These are phyloP conservation scores for Pseudotriccus pelzelni DNA, from an alignment of 2,797 vertebrate species.

Conservation along the genomic window DNA sequence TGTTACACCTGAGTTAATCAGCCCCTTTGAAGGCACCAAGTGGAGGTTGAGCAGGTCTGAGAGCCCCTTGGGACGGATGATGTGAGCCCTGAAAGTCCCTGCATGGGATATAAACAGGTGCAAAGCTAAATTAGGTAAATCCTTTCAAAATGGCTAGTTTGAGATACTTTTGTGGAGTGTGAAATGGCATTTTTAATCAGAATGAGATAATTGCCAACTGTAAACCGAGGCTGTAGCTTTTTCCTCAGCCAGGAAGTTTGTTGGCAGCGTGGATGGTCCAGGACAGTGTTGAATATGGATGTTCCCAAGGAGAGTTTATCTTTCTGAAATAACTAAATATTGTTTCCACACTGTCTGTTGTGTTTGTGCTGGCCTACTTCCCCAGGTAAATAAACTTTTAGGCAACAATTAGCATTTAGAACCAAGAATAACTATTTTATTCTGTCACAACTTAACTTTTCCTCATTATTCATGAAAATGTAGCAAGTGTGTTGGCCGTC, in stretches of 20 bases:
- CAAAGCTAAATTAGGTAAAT: background rate
- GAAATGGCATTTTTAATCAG: background rate
- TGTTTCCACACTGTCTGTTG: background rate
- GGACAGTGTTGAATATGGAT: background rate
- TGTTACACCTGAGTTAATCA: background rate
- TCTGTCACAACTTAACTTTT: background rate
- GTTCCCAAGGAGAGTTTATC: background rate
- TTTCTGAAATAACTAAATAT: background rate
- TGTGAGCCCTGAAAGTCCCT: background rate
- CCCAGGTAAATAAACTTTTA: fast-evolving
- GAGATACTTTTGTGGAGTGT: background rate
- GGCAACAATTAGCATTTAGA: background rate
- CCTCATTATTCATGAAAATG: background rate
- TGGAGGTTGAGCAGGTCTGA: background rate
- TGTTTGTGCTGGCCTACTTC: background rate
- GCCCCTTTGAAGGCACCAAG: background rate
- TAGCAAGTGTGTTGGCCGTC: background rate
- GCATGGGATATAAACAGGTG: background rate
- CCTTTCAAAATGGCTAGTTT: background rate
- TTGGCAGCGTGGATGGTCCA: background rate
- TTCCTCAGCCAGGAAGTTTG: background rate
- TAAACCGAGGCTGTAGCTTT: background rate
- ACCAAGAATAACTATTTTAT: background rate
- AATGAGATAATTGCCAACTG: background rate
- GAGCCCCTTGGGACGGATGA: background rate